Conservation (phyloP, 2,797 vertebrate genomes). For the Rhinogobio ventralis region DNA sequence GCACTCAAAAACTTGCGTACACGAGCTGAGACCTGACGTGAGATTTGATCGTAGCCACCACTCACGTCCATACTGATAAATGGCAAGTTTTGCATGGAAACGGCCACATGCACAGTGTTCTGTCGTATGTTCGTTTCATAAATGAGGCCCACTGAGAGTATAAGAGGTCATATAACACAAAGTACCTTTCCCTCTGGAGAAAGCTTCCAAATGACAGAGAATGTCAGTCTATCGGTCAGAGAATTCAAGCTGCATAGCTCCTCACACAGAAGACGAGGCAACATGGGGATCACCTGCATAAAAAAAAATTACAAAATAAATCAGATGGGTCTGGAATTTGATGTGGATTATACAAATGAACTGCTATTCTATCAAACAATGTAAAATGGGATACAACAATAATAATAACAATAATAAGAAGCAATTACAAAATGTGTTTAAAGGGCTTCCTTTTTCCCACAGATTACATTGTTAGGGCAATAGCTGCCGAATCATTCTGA, state of each 20-base stretch:
- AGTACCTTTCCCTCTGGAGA: slow-evolving; percentile 92
- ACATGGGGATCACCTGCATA: slow-evolving; percentile 92
- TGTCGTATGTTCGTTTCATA: too few species aligned
- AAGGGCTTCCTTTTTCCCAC: too few species aligned
- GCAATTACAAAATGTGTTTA: too few species aligned
- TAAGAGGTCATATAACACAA: background rate
- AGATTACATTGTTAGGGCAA: too few species aligned
- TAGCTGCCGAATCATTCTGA: too few species aligned
- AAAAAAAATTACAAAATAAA: background rate
- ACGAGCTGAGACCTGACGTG: too few species aligned
- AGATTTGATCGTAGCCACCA: too few species aligned
- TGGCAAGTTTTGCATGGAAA: too few species aligned
- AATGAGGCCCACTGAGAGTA: background rate
- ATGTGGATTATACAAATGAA: background rate
- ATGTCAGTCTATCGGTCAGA: slow-evolving; percentile 89
- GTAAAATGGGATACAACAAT: background rate
- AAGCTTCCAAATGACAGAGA: slow-evolving; percentile 96
- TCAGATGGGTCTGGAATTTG: background rate
- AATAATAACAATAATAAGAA: background rate
- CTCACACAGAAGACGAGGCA: slow-evolving; percentile 93
- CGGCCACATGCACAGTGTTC: too few species aligned
- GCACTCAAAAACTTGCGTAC: too few species aligned
- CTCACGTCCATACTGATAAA: too few species aligned
- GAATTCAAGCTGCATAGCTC: slow-evolving; percentile 97
- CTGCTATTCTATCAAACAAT: background rate